Conservation (phyloP, 2,797 vertebrate species). For the Anniella stebbinsi region DNA sequence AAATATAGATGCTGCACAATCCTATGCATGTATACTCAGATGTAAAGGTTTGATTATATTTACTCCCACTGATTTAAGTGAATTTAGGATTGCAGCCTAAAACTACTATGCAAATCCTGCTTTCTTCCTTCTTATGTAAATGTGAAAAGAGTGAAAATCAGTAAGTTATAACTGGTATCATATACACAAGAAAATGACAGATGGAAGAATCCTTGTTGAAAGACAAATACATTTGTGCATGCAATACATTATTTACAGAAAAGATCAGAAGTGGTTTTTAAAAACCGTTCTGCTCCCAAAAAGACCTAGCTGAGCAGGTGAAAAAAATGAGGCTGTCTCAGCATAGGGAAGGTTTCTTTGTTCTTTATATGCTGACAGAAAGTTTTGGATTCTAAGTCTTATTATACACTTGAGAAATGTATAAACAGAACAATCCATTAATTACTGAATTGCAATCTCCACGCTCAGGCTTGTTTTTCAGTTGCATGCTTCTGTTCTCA, state of each 20-base stretch:
- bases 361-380: background rate
- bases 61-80: background rate
- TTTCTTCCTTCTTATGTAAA: background rate
- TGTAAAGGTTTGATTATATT: background rate
- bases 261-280: background rate
- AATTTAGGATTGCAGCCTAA: background rate
- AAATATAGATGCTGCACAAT: background rate
- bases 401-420: background rate
- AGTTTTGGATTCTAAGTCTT: background rate
- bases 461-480: slow-evolving; percentile 3
- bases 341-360: background rate
- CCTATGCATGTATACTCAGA: background rate
- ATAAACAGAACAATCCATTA: slow-evolving; percentile 6
- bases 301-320: slow-evolving; percentile 10
- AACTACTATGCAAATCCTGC: background rate
- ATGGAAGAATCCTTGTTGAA: background rate
- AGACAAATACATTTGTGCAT: background rate
- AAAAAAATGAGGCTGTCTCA: slow-evolving; percentile 6
- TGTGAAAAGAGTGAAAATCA: background rate
- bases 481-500: background rate
- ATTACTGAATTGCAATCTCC: background rate
- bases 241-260: background rate
- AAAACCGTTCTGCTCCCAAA: background rate
- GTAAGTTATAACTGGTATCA: background rate
- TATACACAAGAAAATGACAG: background rate